Base-by-base conservation (phyloP, 92 coral and sea anemone species). In the Epizoanthus rinbou region DNA sequence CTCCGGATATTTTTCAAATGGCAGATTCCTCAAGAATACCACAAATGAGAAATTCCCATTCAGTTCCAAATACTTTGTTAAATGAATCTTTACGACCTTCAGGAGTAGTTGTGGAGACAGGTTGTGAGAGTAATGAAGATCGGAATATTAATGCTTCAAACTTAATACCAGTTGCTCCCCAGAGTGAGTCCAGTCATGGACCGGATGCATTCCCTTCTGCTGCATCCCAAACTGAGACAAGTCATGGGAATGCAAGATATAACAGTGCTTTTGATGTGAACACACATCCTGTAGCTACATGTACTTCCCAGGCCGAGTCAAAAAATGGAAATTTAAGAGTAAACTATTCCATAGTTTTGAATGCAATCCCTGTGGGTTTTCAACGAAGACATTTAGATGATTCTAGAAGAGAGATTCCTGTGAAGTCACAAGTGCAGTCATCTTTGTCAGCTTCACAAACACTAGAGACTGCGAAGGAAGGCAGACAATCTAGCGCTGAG, bases 321-420 rank as follows among this genome's bases (percentile, higher is more conserved):
- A 37, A 37, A 28, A 11, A 39, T 39, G 52, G 17, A 14, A 78
- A 56, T 62, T 57, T 39, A 21, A 78, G 57, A 78, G 7, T 43
- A 5, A 78, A 22, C 41, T 62, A 78, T 78, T 23, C 71, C 15
- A 57, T 78, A 7, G 72, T 60, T 63, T 39, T 78, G 17, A 41
- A 63, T 15, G 71, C 82, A 60, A 23, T 62, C 23, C 71, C 82
- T 41, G 16, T 66, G 22, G 82, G 25, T 45, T 78, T 41, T 62
- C 82, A 78, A 37, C 71, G 45, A 6, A 39, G 45, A 18, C 21
- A 54, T 63, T 9, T 58, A 3, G 23, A 19, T 8, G 41, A 3
- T 39, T 43, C 69, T 11, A 41, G 18, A 19, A 37, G 19, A 15
- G 58, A 76, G 53, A 16, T 21, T 33, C 31, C 14, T 17, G 33